phyloP scores from a whole-genome alignment of 2,797 vertebrate species.

The Columba guinea region DNA sequence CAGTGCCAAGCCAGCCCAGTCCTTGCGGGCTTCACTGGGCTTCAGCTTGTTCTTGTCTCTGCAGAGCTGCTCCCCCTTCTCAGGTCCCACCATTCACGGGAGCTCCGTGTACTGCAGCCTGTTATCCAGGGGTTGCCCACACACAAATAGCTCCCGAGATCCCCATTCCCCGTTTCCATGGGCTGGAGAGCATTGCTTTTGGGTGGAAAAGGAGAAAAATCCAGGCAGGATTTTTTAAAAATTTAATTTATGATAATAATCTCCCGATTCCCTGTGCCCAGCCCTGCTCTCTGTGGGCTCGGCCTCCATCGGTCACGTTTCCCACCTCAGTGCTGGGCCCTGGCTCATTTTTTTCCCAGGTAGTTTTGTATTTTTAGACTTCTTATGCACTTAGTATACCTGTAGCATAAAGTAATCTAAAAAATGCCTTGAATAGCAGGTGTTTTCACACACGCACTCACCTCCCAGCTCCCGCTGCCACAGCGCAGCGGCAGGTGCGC shows the following conservation, averaged over 20 bases:
- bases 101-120: neutral
- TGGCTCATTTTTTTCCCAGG: neutral
- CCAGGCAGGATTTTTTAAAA: neutral
- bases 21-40: accelerated
- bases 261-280: neutral
- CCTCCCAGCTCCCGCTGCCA: neutral
- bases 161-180: accelerated
- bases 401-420: neutral
- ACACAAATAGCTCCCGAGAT: accelerated
- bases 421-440: neutral
- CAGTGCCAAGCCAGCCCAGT: neutral
- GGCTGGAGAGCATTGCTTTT: neutral
- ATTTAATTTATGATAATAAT: too few relatives aligned
- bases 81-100: neutral
- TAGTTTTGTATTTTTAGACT: neutral
- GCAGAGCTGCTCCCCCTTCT: neutral
- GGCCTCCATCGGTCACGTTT: accelerated
- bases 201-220: neutral
- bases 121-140: neutral
- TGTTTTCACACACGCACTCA: neutral
- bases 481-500: neutral
- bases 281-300: neutral
- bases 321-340: neutral
- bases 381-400: neutral
- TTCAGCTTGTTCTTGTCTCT: neutral